Percentiles rank a stretch among this genome's conserved stretches.
phyloP scores from a whole-genome alignment of 2,888 invertebrate genomes.

The Polymixis flavicincta region DNA sequence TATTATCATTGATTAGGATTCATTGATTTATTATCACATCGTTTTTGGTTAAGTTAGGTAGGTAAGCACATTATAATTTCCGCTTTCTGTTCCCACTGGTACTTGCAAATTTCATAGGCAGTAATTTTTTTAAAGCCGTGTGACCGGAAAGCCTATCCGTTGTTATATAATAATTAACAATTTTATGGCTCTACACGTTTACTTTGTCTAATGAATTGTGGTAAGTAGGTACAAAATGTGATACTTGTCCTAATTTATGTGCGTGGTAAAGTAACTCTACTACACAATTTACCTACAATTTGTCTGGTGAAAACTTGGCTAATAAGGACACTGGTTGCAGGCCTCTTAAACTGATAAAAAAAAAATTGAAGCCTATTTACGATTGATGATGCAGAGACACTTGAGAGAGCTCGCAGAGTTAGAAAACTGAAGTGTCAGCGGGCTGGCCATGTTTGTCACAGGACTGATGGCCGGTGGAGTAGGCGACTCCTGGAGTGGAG shows the following conservation, averaged over 20 bases:
- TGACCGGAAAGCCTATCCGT: slow-evolving; percentile 59
- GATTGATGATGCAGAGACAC: too few relatives aligned
- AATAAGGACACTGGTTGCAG: background rate
- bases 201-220: slow-evolving; percentile 47
- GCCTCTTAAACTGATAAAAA: background rate
- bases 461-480: too few relatives aligned
- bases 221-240: slow-evolving; percentile 5
- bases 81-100: slow-evolving; percentile 62
- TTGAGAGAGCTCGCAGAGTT: too few relatives aligned
- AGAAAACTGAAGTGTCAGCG: too few relatives aligned
- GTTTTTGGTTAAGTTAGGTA: slow-evolving; percentile 37
- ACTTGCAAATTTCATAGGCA: slow-evolving; percentile 57
- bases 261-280: background rate
- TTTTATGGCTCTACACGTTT: slow-evolving; percentile 46
- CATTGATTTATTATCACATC: too few relatives aligned
- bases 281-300: background rate
- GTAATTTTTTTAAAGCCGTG: slow-evolving; percentile 62
- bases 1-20: slow-evolving; percentile 37
- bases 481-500: too few relatives aligned
- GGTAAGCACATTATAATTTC: slow-evolving; percentile 46
- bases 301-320: background rate
- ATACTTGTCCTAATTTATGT: slow-evolving; percentile 7
- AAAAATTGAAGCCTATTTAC: background rate
- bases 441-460: too few relatives aligned
- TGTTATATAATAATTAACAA: slow-evolving; percentile 53